Percentiles rank a stretch among this genome's conserved stretches.
Evolutionary conservation across 2,797 vertebrate genomes (phyloP).

Genomic region (Otolemur crassicaudatus): DNA sequence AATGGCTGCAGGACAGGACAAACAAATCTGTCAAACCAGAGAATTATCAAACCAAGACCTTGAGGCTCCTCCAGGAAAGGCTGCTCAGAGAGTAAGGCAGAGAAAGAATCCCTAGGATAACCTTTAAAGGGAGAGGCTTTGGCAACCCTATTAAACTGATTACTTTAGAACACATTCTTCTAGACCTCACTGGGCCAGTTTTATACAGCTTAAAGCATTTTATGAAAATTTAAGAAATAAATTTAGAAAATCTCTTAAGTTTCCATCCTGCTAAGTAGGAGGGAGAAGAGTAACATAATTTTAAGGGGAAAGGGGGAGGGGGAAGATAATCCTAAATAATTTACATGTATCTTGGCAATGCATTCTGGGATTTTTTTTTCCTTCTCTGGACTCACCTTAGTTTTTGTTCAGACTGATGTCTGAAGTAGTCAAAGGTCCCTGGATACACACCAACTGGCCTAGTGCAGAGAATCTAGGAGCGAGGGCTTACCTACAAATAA

Average conservation of each 20-base stretch:
- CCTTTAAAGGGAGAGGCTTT: neutral
- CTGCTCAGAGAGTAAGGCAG: neutral
- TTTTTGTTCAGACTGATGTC: constrained; percentile 47
- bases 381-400: constrained; percentile 1
- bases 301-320: neutral
- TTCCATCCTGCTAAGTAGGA: neutral
- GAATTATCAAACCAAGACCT: constrained; percentile 42
- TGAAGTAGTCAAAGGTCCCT: constrained; percentile 32
- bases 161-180: constrained; percentile 26
- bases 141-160: neutral
- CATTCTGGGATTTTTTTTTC: neutral
- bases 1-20: constrained; percentile 9
- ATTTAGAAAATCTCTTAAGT: constrained; percentile 26
- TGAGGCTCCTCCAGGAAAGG: constrained; percentile 1
- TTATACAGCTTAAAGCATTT: constrained; percentile 12
- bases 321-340: constrained; percentile 14
- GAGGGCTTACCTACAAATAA: neutral
- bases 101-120: constrained; percentile 3
- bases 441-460: neutral
- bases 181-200: neutral
- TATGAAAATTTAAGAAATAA: neutral
- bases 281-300: neutral
- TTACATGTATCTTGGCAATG: constrained; percentile 11
- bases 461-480: neutral
- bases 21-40: constrained; percentile 42